A percentile compares a stretch with the other conserved stretches of the same genome.
Evolutionary conservation across 1,140 invertebrate genomes (phyloP).

Genomic region (Dryas iulia): DNA sequence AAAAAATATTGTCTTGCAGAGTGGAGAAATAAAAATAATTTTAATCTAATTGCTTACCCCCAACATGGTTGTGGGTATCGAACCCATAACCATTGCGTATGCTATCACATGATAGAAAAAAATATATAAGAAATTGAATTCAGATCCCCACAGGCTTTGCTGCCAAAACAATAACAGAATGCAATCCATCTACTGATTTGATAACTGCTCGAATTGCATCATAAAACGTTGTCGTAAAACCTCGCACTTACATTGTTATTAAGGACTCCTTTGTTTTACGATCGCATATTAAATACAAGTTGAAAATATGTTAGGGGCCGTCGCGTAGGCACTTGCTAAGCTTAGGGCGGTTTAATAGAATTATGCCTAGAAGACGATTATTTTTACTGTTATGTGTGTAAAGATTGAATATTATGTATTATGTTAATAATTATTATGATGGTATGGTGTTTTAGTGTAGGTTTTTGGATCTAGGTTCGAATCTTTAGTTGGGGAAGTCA

Average conservation of each 20-base stretch:
- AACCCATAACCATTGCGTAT: too few species aligned
- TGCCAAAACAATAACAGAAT: conserved; percentile 40
- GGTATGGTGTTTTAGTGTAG: too few species aligned
- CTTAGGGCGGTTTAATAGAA: conserved; percentile 3
- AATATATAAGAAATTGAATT: too few species aligned
- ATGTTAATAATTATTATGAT: not conserved
- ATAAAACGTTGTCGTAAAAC: conserved; percentile 40
- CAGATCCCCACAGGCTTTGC: conserved; percentile 4
- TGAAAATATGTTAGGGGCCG: conserved; percentile 21
- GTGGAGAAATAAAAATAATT: too few species aligned
- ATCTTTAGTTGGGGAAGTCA: too few species aligned
- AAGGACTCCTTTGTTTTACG: conserved; percentile 47
- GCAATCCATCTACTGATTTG: conserved; percentile 46
- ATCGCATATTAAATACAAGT: conserved; percentile 45
- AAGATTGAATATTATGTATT: not conserved
- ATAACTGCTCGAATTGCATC: conserved; percentile 44
- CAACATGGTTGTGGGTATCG: too few species aligned
- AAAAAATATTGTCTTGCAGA: too few species aligned
- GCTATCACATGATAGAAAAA: too few species aligned
- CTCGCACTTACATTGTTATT: conserved; percentile 40
- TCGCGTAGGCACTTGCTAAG: not conserved
- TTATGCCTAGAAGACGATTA: not conserved
- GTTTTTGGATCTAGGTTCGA: too few species aligned
- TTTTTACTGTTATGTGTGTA: not conserved
- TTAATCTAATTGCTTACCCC: too few species aligned